phyloP scores from a whole-genome alignment of 1,140 invertebrate genomes.

The Polypedilum vanderplanki region DNA sequence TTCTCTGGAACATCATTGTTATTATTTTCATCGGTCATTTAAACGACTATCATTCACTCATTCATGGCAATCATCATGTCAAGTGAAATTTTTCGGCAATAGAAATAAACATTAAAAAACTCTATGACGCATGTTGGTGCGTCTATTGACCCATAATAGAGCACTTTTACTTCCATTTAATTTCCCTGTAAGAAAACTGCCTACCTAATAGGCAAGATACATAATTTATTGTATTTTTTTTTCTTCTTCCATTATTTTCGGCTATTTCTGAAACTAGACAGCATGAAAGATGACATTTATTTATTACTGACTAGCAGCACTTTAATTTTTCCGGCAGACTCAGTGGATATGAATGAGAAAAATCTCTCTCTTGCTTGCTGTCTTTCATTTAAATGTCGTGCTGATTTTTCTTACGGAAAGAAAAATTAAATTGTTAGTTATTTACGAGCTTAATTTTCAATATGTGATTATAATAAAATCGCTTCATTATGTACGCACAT shows the following conservation, averaged over 20 bases:
- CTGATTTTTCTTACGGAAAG: background rate
- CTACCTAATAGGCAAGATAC: background rate
- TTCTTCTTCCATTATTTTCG: background rate
- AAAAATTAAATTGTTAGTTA: too few relatives aligned
- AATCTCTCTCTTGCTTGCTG: background rate
- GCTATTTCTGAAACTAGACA: background rate
- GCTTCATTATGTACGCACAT: too few relatives aligned
- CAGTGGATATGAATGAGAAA: conserved; percentile 2
- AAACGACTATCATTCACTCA: background rate
- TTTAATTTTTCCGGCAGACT: conserved; percentile 15
- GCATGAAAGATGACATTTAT: background rate
- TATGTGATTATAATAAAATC: too few relatives aligned
- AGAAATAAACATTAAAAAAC: background rate
- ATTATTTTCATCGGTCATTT: background rate
- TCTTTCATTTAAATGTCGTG: conserved; percentile 17
- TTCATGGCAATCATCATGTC: background rate
- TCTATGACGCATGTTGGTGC: background rate
- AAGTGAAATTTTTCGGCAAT: conserved; percentile 12
- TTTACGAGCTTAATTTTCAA: too few relatives aligned
- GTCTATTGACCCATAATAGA: background rate
- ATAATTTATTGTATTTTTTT: background rate
- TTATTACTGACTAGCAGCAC: background rate
- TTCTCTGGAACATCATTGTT: too few relatives aligned
- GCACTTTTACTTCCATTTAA: conserved; percentile 11
- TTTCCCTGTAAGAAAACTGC: background rate